A percentile compares a stretch with the other conserved stretches of the same genome.
phyloP scores from a whole-genome alignment of 1,140 invertebrate species.

The Daktulosphaira vitifoliae region DNA sequence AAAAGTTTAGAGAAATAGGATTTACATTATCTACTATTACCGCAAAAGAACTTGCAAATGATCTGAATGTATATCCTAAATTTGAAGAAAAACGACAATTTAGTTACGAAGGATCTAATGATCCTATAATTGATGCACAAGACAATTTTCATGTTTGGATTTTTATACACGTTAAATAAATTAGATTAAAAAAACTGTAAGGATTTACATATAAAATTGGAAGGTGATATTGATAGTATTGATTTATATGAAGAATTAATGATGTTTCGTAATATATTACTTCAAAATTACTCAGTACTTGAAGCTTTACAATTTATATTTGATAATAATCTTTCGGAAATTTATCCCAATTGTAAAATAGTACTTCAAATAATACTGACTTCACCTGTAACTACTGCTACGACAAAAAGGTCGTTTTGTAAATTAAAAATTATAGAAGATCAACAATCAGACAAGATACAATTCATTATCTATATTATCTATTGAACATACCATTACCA shows the following conservation, averaged over 20 bases:
- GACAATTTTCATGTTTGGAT: neutral
- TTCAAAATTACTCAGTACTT: neutral
- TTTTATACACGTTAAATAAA: neutral
- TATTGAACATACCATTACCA: neutral
- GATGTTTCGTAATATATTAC: neutral
- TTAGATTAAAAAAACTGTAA: neutral
- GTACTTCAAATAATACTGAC: neutral
- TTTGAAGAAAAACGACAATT: neutral
- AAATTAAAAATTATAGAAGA: neutral
- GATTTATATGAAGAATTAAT: neutral
- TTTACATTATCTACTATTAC: neutral
- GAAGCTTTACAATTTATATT: neutral
- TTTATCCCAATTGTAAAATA: neutral
- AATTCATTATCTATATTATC: neutral
- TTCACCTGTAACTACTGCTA: neutral
- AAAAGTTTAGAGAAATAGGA: too few species aligned
- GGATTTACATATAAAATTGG: neutral
- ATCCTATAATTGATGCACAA: neutral
- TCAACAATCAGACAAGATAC: neutral
- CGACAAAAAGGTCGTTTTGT: too few species aligned
- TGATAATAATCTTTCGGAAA: neutral
- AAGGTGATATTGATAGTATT: neutral
- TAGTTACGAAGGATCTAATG: neutral
- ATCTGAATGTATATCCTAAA: neutral
- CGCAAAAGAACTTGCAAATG: neutral